phyloP scores from a whole-genome alignment of 35 echinoderm and acorn worm species.

The Patiria miniata region DNA sequence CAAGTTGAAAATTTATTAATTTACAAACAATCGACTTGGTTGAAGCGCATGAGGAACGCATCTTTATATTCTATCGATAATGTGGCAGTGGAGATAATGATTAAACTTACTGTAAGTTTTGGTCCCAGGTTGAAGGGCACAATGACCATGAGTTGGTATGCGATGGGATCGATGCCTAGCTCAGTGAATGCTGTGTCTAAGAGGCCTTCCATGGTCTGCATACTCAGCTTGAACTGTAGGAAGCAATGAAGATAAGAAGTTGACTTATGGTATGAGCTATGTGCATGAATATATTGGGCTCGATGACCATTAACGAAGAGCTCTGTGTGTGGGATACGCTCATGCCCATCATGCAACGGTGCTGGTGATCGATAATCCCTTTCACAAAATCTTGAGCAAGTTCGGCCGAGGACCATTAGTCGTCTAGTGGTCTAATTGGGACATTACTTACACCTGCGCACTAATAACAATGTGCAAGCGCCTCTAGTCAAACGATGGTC shows the following conservation, averaged over 20 bases:
- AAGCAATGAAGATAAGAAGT: conserved; percentile 5
- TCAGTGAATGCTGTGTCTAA: conserved; percentile 87
- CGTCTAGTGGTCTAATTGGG: too few relatives aligned
- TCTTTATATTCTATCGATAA: too few relatives aligned
- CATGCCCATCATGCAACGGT: not conserved
- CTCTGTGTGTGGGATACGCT: not conserved
- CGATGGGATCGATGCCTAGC: conserved; percentile 82
- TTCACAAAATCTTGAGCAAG: too few relatives aligned
- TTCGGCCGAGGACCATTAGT: too few relatives aligned
- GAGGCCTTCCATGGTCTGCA: conserved; percentile 72
- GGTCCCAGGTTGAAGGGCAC: conserved; percentile 87
- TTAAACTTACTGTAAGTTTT: conserved; percentile 78
- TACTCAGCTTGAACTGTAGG: conserved; percentile 85
- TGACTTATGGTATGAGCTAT: not conserved
- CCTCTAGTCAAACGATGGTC: too few relatives aligned
- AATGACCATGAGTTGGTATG: conserved; percentile 79
- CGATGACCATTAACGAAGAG: not conserved
- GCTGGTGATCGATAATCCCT: too few relatives aligned
- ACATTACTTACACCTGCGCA: too few relatives aligned
- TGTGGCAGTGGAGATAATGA: too few relatives aligned
- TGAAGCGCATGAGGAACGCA: too few relatives aligned
- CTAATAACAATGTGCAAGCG: too few relatives aligned
- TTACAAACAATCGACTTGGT: too few relatives aligned
- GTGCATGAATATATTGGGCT: not conserved
- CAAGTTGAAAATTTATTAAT: too few relatives aligned